Evolutionary conservation across 2,888 invertebrate species (phyloP), one percentile per base, ranked within the genome.

Genomic region (Drosophila stalkeri): DNA sequence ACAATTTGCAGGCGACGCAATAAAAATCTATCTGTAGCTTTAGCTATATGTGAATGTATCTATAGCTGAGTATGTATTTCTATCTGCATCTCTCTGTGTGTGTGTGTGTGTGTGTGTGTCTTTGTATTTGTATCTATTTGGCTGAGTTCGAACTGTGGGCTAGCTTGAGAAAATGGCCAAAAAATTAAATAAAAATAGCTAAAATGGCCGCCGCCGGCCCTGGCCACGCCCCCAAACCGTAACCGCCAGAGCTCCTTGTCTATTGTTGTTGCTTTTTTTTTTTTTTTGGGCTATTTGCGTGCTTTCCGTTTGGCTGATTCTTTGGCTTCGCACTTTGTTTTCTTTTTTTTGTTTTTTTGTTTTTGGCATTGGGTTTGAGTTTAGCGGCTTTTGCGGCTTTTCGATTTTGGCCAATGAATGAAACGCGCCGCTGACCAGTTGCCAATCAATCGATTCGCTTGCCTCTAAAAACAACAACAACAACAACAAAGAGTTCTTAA

Each of bases 1-100:
- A 79, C 87, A 89, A 88, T 91, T 91, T 90, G 39, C 61, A 31
- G 51, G 55, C 68, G 37, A 70, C 64, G 76, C 74, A 77, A 66
- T 80, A 77, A 86, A 82, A 82, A 72, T 83, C 52, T 77, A 71
- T 75, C 70, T 47, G 37, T 67, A 37, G 39, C 52, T 44, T 14
- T 62, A 12, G 33, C 3, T 55, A 3, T 37, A 12, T 11, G 39
- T 14, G 37, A 37, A 43, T 61, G 20, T 62, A 16, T 37, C 4
- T 55, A 2, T 35, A 35, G 33, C 46, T 67, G 23, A 11, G 11
- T 8, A 7, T 20, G 46, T 77, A 65, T 73, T 64, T 41, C 27
- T 60, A 43, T 37, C 41, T 54, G 37, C 31, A 2, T 44, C 12
- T 66, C 44, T 60, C 33, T 61, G 49, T 57, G 41, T 37, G 16